Evolutionary conservation across 2,113 vertebrate species (phyloP).

Genomic region (Cyprinodon brontotheroides): DNA sequence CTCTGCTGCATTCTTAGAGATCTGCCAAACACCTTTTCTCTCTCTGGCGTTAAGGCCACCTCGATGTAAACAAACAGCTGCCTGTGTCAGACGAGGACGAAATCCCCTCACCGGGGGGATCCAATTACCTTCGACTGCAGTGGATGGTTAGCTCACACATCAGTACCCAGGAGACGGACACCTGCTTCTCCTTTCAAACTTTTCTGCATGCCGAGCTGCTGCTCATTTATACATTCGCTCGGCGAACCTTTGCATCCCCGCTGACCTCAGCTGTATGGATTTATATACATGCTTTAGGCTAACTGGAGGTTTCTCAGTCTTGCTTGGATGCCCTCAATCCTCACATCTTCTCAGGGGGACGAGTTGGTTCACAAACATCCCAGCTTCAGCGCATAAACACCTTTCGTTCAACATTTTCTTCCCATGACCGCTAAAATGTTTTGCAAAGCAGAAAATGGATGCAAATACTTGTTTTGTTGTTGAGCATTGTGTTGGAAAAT

Average conservation of each 20-base stretch:
- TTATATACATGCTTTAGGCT: constrained; percentile 2
- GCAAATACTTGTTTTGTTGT: constrained; percentile 8
- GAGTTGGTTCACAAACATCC: constrained; percentile 5
- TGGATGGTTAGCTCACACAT: constrained; percentile 48
- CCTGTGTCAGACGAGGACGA: constrained; percentile 38
- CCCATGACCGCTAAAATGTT: constrained; percentile 4
- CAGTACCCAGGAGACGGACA: constrained; percentile 38
- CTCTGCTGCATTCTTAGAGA: constrained; percentile 35
- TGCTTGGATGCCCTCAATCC: constrained; percentile 24
- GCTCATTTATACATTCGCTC: constrained; percentile 57
- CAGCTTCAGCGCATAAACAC: not conserved
- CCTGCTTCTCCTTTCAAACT: not conserved
- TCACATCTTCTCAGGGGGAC: constrained; percentile 1
- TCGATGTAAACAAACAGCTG: constrained; percentile 50
- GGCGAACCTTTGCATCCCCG: constrained; percentile 40
- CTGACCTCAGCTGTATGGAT: not conserved
- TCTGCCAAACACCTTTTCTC: constrained; percentile 31
- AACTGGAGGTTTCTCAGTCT: constrained; percentile 1
- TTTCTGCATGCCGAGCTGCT: constrained; percentile 21
- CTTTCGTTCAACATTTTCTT: not conserved
- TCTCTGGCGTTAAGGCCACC: constrained; percentile 29
- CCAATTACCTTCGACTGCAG: constrained; percentile 64
- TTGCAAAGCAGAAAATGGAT: not conserved
- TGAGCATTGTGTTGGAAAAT: constrained; percentile 6
- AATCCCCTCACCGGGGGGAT: constrained; percentile 23